These are phyloP conservation scores for Nasonia longicornis DNA, from an alignment of 1,140 invertebrate genomes.

Conservation along the genomic window DNA sequence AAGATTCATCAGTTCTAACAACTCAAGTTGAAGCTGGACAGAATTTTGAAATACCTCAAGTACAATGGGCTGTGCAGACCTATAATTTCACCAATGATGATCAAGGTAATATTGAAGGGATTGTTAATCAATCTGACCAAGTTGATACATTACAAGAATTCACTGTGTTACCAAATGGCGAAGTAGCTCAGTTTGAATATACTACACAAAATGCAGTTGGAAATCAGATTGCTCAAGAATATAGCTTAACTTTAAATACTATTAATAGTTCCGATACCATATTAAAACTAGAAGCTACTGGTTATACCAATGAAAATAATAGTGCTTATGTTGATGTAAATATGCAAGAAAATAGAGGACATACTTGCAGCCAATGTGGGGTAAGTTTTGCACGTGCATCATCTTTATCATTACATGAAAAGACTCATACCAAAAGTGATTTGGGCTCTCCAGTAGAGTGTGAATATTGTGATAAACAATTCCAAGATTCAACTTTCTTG, in stretches of 20 bases:
- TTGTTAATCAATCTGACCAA: slow-evolving; percentile 56
- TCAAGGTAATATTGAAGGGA: slow-evolving; percentile 48
- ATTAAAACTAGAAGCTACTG: slow-evolving; percentile 57
- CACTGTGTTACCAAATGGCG: slow-evolving; percentile 62
- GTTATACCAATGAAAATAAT: slow-evolving; percentile 45
- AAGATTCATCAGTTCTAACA: slow-evolving; percentile 45
- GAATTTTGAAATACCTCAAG: slow-evolving; percentile 57
- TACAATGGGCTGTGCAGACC: slow-evolving; percentile 61
- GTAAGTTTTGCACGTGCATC: slow-evolving; percentile 57
- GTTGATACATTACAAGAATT: slow-evolving; percentile 62
- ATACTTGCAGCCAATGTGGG: slow-evolving; percentile 61
- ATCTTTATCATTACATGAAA: slow-evolving; percentile 60
- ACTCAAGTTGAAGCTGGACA: slow-evolving; percentile 53
- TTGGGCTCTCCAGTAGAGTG: slow-evolving; percentile 63
- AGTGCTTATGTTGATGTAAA: slow-evolving; percentile 52
- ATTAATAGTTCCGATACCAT: slow-evolving; percentile 54
- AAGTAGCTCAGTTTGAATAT: slow-evolving; percentile 64
- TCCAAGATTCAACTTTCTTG: slow-evolving; percentile 60
- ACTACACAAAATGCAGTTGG: slow-evolving; percentile 51
- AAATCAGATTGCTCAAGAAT: slow-evolving; percentile 51
- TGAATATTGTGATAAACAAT: slow-evolving; percentile 67
- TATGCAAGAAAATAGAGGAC: slow-evolving; percentile 51
- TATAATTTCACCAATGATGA: slow-evolving; percentile 59
- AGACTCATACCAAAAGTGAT: slow-evolving; percentile 57
- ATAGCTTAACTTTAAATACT: slow-evolving; percentile 55